Conservation (phyloP, 2,797 vertebrate genomes). For the Tenualosa ilisha region DNA sequence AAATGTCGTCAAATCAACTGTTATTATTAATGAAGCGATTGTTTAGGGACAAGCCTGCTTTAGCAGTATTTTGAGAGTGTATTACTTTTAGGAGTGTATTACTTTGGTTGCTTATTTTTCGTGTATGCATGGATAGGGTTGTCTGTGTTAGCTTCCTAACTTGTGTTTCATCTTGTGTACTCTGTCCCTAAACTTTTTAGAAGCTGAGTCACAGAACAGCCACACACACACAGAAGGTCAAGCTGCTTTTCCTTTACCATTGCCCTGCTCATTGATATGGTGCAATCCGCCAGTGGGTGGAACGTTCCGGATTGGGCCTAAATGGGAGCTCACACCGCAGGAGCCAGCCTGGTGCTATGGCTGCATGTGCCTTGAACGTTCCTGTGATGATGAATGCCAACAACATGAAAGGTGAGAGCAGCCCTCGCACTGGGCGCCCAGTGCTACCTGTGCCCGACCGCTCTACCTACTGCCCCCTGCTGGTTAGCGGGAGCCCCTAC, state of each 20-base stretch:
- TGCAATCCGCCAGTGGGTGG: constrained; percentile 49
- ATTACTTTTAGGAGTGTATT: neutral
- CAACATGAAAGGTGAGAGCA: constrained; percentile 68
- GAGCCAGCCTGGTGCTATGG: constrained; percentile 80
- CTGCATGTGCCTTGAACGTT: constrained; percentile 83
- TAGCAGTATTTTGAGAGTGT: too few species aligned
- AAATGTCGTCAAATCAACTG: neutral
- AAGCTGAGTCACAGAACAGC: neutral
- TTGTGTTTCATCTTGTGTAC: neutral
- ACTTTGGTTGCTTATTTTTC: neutral
- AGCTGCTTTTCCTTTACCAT: neutral
- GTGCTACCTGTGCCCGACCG: constrained; percentile 63
- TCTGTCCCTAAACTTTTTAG: neutral
- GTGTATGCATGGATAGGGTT: neutral
- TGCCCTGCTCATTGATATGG: constrained; percentile 57
- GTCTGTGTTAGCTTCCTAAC: neutral
- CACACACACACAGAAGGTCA: neutral
- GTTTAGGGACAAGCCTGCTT: neutral
- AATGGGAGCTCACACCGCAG: constrained; percentile 58
- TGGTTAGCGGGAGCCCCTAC: constrained; percentile 72
- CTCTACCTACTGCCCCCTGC: constrained; percentile 64
- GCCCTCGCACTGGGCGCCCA: constrained; percentile 65
- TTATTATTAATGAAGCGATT: neutral
- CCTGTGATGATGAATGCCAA: constrained; percentile 83
- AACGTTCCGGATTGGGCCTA: constrained; percentile 57